Conservation (phyloP, 2,797 vertebrate species). For the Scyliorhinus canicula region DNA sequence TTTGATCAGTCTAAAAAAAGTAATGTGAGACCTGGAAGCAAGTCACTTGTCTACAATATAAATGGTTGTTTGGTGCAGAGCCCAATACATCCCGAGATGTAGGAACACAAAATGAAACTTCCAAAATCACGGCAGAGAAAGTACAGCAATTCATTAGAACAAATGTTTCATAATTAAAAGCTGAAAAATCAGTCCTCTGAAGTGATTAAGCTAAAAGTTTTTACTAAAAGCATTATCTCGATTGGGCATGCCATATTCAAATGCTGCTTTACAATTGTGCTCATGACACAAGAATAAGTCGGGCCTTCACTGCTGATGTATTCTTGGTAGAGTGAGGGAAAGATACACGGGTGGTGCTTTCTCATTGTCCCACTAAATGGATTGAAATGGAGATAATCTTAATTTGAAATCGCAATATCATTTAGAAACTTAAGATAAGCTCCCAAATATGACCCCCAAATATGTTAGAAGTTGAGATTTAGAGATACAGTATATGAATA, state of each 20-base stretch:
- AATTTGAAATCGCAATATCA: not conserved
- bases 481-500: not conserved
- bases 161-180: not conserved
- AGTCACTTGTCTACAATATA: not conserved
- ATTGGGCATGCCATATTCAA: not conserved
- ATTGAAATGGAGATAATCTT: not conserved
- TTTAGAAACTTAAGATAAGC: not conserved
- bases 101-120: not conserved
- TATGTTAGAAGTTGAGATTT: not conserved
- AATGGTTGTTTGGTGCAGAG: not conserved
- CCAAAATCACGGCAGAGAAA: not conserved
- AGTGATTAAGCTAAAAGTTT: not conserved
- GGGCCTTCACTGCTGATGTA: not conserved
- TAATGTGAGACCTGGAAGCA: not conserved
- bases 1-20: not conserved
- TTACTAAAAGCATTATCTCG: not conserved
- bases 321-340: not conserved
- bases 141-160: not conserved
- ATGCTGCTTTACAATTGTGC: not conserved
- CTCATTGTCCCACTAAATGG: not conserved
- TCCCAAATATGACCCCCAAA: not conserved
- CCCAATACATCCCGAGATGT: not conserved
- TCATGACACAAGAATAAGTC: not conserved
- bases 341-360: not conserved
- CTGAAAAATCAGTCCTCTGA: not conserved